These are phyloP conservation scores for Sebastes nivosus DNA, from an alignment of 2,797 vertebrate species.

Conservation along the genomic window DNA sequence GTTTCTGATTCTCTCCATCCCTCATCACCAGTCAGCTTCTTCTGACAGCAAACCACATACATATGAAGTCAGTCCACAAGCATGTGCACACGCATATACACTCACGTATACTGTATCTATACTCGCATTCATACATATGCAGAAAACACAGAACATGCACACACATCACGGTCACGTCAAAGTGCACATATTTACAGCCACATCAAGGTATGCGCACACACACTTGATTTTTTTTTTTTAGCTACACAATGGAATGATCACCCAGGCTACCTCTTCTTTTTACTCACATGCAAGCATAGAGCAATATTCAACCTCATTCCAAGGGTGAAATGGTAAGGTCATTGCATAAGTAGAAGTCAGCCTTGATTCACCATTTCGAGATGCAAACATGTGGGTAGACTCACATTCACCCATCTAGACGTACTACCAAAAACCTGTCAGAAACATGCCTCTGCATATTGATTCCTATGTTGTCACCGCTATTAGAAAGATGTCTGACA, in stretches of 20 bases:
- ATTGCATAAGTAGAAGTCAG: slow-evolving; percentile 70
- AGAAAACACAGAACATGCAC: slow-evolving; percentile 27
- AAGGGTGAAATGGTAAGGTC: slow-evolving; percentile 72
- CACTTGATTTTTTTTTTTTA: slow-evolving; percentile 42
- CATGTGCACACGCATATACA: neutral
- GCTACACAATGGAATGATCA: slow-evolving; percentile 43
- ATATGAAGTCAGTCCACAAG: slow-evolving; percentile 59
- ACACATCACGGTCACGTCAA: slow-evolving; percentile 18
- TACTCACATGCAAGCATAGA: slow-evolving; percentile 39
- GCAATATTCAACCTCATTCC: slow-evolving; percentile 65
- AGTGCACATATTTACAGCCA: slow-evolving; percentile 44
- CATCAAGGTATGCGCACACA: slow-evolving; percentile 65
- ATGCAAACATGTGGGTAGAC: slow-evolving; percentile 67
- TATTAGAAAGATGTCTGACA: slow-evolving; percentile 65
- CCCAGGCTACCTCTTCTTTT: slow-evolving; percentile 15
- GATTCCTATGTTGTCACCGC: slow-evolving; percentile 66
- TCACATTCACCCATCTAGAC: slow-evolving; percentile 48
- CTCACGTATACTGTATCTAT: neutral
- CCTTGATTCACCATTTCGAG: slow-evolving; percentile 61
- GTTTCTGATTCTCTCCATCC: slow-evolving; percentile 83
- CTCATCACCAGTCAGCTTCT: slow-evolving; percentile 78
- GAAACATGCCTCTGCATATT: slow-evolving; percentile 79
- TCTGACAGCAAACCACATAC: slow-evolving; percentile 71
- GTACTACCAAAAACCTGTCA: slow-evolving; percentile 62
- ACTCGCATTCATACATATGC: slow-evolving; percentile 23